Percentiles rank a stretch among this genome's conserved stretches.
phyloP scores from a whole-genome alignment of 2,113 vertebrate genomes.

The Syngnathus typhle region DNA sequence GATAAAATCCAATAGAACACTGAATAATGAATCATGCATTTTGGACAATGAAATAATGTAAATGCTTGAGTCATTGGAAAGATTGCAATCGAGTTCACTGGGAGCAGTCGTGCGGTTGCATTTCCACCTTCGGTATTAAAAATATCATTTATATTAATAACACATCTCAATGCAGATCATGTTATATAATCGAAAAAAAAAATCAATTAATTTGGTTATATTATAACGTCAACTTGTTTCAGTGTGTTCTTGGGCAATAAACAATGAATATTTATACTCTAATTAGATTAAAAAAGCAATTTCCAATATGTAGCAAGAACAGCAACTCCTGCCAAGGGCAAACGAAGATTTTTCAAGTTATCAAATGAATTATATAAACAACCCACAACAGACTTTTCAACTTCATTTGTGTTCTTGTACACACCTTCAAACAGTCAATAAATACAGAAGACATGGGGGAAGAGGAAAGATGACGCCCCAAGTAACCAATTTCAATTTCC shows the following conservation, averaged over 20 bases:
- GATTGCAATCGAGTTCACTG: constrained; percentile 13
- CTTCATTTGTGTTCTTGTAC: no score
- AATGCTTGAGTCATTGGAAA: constrained; percentile 8
- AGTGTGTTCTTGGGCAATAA: not conserved
- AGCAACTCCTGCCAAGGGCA: no score
- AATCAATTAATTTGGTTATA: not conserved
- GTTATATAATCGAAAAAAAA: not conserved
- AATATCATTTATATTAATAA: not conserved
- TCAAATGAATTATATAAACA: not conserved
- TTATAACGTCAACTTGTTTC: not conserved
- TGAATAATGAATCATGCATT: constrained; percentile 20
- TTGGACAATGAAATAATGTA: constrained; percentile 1
- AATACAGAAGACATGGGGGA: not conserved
- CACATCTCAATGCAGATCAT: constrained; percentile 12
- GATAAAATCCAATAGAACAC: constrained; percentile 14
- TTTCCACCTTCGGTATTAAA: constrained; percentile 9
- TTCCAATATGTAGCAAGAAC: no score
- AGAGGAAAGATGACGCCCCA: not conserved
- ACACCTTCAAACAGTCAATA: not conserved
- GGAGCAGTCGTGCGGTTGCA: not conserved
- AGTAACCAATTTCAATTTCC: not conserved
- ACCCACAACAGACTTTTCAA: not conserved
- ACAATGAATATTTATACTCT: not conserved
- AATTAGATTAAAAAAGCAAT: no score
- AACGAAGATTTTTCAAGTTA: no score